These are phyloP conservation scores for Theropithecus gelada DNA, from an alignment of 2,113 vertebrate species.

Conservation along the genomic window DNA sequence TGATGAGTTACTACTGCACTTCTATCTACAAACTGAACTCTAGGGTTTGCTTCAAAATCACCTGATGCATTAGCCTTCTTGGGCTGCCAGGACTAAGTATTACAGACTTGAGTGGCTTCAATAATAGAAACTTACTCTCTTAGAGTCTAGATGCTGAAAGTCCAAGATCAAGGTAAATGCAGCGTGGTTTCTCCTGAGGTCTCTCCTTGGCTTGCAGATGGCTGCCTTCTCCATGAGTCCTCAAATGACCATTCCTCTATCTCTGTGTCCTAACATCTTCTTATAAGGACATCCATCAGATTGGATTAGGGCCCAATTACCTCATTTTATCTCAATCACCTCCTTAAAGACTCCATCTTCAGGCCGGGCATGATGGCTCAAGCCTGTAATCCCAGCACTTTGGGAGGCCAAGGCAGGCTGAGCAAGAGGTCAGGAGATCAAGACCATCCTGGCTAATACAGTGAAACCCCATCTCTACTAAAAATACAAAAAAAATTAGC, in stretches of 20 bases:
- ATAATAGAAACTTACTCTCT: not conserved
- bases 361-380: not conserved
- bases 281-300: not conserved
- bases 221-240: not conserved
- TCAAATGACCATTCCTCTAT: rapidly evolving
- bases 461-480: too few species aligned
- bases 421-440: not conserved
- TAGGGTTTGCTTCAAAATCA: not conserved
- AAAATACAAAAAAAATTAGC: too few species aligned
- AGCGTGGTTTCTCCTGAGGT: not conserved
- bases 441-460: not conserved
- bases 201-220: not conserved
- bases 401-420: not conserved
- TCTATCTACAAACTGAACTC: not conserved
- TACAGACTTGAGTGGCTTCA: not conserved
- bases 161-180: not conserved
- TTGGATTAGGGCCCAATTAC: not conserved
- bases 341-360: not conserved
- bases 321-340: not conserved
- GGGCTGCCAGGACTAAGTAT: not conserved
- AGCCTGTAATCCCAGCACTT: not conserved
- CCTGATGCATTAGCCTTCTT: not conserved
- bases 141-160: not conserved
- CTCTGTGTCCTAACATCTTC: not conserved
- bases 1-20: not conserved